A percentile compares a stretch with the other conserved stretches of the same genome.
phyloP scores from a whole-genome alignment of 2,797 vertebrate genomes.

The Hemitrygon akajei region DNA sequence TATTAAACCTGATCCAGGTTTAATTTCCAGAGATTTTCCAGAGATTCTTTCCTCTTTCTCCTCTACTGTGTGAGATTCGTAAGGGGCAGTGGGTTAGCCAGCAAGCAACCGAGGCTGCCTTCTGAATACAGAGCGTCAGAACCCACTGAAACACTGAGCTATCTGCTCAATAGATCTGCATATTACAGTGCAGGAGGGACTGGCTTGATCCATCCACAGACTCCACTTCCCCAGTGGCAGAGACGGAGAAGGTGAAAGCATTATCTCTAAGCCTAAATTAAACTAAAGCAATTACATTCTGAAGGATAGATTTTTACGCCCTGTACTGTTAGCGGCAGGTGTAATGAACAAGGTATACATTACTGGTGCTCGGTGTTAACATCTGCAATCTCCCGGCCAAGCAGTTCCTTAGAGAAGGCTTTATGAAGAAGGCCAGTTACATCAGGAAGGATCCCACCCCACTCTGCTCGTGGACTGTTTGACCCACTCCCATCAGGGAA shows the following conservation, averaged over 20 bases:
- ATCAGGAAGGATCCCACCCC: too few relatives aligned
- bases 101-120: neutral
- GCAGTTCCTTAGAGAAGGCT: neutral
- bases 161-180: neutral
- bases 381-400: neutral
- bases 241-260: neutral
- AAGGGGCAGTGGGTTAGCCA: neutral
- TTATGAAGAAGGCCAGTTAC: too few relatives aligned
- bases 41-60: neutral
- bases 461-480: too few relatives aligned
- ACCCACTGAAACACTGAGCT: neutral
- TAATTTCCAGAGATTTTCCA: too few relatives aligned
- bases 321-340: neutral
- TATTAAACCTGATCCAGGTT: too few relatives aligned
- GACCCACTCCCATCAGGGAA: too few relatives aligned
- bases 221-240: neutral
- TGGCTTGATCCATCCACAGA: neutral
- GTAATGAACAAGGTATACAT: neutral
- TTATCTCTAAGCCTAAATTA: conserved; percentile 5
- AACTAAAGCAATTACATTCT: neutral
- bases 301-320: neutral
- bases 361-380: neutral
- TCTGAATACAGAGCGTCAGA: neutral
- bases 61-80: too few relatives aligned
- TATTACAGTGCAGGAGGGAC: neutral